Evolutionary conservation across 1,140 invertebrate species (phyloP).

Genomic region (Micrasema minimum): DNA sequence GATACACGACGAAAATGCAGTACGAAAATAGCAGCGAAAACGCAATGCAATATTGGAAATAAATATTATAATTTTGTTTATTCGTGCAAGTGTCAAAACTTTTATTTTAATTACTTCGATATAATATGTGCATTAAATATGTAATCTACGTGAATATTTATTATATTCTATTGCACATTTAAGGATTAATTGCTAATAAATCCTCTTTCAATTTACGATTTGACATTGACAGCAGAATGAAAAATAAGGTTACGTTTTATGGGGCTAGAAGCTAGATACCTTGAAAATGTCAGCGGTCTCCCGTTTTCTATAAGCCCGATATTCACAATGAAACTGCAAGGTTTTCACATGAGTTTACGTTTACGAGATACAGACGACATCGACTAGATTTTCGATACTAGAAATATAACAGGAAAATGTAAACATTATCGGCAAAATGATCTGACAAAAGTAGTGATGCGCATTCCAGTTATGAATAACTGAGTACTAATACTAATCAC

Average conservation of each 20-base stretch:
- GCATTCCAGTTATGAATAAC: too few species aligned
- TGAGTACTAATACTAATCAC: too few species aligned
- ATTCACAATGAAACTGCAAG: conserved; percentile 6
- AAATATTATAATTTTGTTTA: too few species aligned
- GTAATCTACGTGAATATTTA: too few species aligned
- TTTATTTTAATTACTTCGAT: too few species aligned
- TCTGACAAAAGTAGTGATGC: too few species aligned
- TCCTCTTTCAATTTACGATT: conserved; percentile 9
- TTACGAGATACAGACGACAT: conserved; percentile 5
- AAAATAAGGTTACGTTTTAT: conserved; percentile 19
- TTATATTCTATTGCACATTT: too few species aligned
- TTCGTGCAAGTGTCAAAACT: too few species aligned
- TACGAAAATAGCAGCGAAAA: neutral
- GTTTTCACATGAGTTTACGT: conserved; percentile 26
- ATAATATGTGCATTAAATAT: too few species aligned
- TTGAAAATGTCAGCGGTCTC: conserved; percentile 4
- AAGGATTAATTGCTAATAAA: too few species aligned
- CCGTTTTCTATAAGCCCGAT: neutral
- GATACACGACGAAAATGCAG: too few species aligned
- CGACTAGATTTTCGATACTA: conserved; percentile 20
- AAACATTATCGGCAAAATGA: conserved; percentile 14
- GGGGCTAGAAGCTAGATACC: neutral
- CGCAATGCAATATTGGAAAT: too few species aligned
- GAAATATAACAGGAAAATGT: conserved; percentile 26
- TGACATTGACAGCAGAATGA: conserved; percentile 34